These are phyloP conservation scores for Aradophagus sp. DNA, from an alignment of 1,140 invertebrate species.

Conservation along the genomic window DNA sequence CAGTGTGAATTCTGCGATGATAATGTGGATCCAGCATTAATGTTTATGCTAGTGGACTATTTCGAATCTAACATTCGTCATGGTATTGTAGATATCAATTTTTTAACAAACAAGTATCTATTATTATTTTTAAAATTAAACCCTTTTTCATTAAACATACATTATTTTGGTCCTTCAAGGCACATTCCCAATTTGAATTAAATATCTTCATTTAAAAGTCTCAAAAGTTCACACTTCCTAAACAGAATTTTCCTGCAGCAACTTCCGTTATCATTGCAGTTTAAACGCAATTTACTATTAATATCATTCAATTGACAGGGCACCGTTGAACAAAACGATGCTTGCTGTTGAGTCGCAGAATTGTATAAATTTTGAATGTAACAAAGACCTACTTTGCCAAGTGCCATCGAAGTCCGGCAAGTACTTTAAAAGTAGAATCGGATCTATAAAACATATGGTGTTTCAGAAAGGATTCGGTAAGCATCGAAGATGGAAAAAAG, in stretches of 20 bases:
- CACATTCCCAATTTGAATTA: neutral
- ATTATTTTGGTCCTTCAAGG: too few species aligned
- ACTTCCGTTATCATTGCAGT: conserved; percentile 19
- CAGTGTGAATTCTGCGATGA: too few species aligned
- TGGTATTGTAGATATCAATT: too few species aligned
- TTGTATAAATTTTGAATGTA: conserved; percentile 31
- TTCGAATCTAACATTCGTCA: too few species aligned
- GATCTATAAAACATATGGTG: conserved; percentile 45
- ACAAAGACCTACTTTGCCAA: conserved; percentile 47
- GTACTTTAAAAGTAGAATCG: conserved; percentile 41
- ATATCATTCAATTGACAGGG: conserved; percentile 24
- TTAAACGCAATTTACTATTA: conserved; percentile 38
- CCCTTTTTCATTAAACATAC: too few species aligned
- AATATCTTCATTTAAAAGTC: conserved; percentile 20
- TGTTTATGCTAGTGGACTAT: too few species aligned
- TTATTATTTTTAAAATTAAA: too few species aligned
- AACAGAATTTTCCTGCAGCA: conserved; percentile 5
- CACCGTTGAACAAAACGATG: conserved; percentile 22
- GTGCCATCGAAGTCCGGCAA: conserved; percentile 22
- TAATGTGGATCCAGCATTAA: too few species aligned
- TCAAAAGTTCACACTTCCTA: too few species aligned
- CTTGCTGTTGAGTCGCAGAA: conserved; percentile 19
- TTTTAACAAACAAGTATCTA: too few species aligned
- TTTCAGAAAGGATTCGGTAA: conserved; percentile 30
- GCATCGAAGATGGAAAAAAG: conserved; percentile 12